These are phyloP conservation scores for Ahaetulla prasina DNA, from an alignment of 2,113 vertebrate genomes.

Conservation along the genomic window DNA sequence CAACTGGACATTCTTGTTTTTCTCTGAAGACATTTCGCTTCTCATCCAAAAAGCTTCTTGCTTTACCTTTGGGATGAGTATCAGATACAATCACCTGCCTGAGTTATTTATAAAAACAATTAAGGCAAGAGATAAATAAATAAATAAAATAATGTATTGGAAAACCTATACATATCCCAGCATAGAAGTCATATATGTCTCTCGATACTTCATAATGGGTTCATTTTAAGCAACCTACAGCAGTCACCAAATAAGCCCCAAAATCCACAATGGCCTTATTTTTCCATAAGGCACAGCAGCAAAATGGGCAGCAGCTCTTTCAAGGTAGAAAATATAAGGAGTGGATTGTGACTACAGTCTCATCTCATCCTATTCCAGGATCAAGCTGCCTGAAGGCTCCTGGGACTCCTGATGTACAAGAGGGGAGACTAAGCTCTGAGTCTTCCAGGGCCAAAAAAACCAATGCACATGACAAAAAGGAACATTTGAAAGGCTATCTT, in stretches of 20 bases:
- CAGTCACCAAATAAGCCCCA: slow-evolving; percentile 42
- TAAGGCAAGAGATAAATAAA: neutral
- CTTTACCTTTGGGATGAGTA: neutral
- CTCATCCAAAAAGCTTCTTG: too few relatives aligned
- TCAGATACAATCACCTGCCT: neutral
- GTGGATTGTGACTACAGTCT: slow-evolving; percentile 53
- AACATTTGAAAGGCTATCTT: slow-evolving; percentile 38
- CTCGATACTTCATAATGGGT: slow-evolving; percentile 37
- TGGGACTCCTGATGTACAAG: slow-evolving; percentile 53
- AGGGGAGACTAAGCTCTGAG: slow-evolving; percentile 50
- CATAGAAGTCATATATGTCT: slow-evolving; percentile 8
- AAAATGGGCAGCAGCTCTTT: slow-evolving; percentile 53
- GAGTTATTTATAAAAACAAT: neutral
- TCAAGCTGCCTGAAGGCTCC: slow-evolving; percentile 51
- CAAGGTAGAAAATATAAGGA: slow-evolving; percentile 45
- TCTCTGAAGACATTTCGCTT: too few relatives aligned
- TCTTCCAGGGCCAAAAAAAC: slow-evolving; percentile 19
- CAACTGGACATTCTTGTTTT: too few relatives aligned
- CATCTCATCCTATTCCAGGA: slow-evolving; percentile 43
- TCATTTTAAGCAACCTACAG: slow-evolving; percentile 38
- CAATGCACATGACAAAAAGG: slow-evolving; percentile 45
- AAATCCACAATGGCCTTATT: slow-evolving; percentile 39
- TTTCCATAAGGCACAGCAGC: slow-evolving; percentile 48
- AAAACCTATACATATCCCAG: slow-evolving; percentile 11
- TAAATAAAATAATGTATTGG: neutral